Conservation (phyloP, 2,888 invertebrate genomes). For the Synanthedon tipuliformis region DNA sequence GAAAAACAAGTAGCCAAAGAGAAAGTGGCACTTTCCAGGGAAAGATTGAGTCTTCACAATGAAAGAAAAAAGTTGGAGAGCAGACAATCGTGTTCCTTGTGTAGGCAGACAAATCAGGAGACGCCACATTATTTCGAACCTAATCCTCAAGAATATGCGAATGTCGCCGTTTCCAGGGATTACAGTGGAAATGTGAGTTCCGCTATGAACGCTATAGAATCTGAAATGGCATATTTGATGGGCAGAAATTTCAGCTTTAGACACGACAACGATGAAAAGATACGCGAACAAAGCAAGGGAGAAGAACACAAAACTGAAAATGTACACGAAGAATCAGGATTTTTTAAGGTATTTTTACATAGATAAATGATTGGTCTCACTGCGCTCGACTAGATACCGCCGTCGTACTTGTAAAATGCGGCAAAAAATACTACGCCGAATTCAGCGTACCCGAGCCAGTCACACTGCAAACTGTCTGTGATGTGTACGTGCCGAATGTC, state of each 20-base stretch:
- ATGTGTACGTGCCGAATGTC: too few relatives aligned
- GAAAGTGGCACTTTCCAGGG: constrained; percentile 70
- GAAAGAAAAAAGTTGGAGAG: constrained; percentile 59
- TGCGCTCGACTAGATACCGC: too few relatives aligned
- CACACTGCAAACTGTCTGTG: too few relatives aligned
- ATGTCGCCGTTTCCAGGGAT: constrained; percentile 39
- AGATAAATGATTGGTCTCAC: too few relatives aligned
- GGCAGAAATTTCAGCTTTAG: constrained; percentile 35
- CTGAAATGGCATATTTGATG: constrained; percentile 49
- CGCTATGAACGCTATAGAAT: constrained; percentile 44
- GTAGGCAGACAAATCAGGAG: constrained; percentile 43
- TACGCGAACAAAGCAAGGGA: constrained; percentile 7
- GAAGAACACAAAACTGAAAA: constrained; percentile 15
- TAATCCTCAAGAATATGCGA: constrained; percentile 29
- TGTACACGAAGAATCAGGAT: constrained; percentile 20
- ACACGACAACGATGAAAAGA: constrained; percentile 22
- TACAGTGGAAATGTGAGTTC: constrained; percentile 29
- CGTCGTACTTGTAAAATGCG: too few relatives aligned
- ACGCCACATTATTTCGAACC: constrained; percentile 23
- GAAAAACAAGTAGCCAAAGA: constrained; percentile 73
- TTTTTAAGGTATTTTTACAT: constrained; percentile 26
- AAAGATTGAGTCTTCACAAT: constrained; percentile 67
- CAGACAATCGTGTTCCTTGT: constrained; percentile 51
- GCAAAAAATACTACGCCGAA: too few relatives aligned
- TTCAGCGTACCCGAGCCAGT: too few relatives aligned